Base-by-base conservation (phyloP, 1,140 invertebrate species). In the Scaptomyza hsui region DNA sequence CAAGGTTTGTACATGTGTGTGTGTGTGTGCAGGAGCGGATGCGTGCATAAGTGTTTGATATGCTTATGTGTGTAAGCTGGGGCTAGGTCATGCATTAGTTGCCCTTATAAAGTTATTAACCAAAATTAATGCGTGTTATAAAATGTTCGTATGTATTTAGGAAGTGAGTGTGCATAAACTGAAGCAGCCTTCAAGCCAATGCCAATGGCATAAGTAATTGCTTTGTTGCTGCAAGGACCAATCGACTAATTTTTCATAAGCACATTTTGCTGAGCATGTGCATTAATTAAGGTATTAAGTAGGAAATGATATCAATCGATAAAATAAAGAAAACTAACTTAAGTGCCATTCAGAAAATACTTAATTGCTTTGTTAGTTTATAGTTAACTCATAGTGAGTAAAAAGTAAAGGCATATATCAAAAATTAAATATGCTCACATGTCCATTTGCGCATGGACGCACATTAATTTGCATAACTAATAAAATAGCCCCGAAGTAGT, bases 401-500 rank as follows among this genome's bases (percentile, higher is more conserved):
- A 45, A 10, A 10, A 15, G 18, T 16, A 35, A 51, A 29, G 18
- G n/a, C 21, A 51, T 45, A 64, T 70, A 64, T 65, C 51, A 52
- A 47, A 65, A 57, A 71, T 85, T 80, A 74, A 77, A 86, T 80
- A 85, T 86, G 83, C 82, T 59, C 82, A 56, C 70, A 72, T 55
- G 70, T 49, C 16, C 49, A 65, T 71, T 71, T 63, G 88, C 82
- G 82, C 81, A 86, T 88, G 82, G 57, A 77, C 57, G 59, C 75
- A 82, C 82, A 82, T 88, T 82, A 89, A 89, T 88, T 88, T 88
- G 83, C 83, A 88, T 88, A 88, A 83, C 78, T 88, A 82, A 88
- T 88, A 82, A 75, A 74, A 72, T 61, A 15, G 21, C 6, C 29
- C 7, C 0, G n/a, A n/a, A n/a, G n/a, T n/a, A n/a, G n/a, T n/a